These are phyloP conservation scores for Hoplostethus atlanticus DNA, from an alignment of 2,797 vertebrate species.

Conservation along the genomic window DNA sequence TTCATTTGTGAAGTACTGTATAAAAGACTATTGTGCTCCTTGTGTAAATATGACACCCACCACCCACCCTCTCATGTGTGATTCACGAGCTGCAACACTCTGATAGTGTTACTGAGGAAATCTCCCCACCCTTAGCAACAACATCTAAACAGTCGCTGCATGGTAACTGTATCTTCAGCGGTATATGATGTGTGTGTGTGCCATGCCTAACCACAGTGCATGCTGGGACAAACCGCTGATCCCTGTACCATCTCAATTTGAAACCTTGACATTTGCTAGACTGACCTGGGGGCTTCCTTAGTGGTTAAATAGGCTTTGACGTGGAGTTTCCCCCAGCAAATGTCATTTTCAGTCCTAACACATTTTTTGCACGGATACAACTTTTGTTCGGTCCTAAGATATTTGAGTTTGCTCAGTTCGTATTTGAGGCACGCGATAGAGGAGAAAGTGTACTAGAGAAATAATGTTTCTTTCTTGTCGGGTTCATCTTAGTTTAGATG, in stretches of 20 bases:
- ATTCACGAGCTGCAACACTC: slow-evolving; percentile 39
- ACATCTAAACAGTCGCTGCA: slow-evolving; percentile 2
- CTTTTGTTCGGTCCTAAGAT: neutral
- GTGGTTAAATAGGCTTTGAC: slow-evolving; percentile 1
- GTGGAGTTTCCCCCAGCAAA: slow-evolving; percentile 19
- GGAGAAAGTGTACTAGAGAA: too few species aligned
- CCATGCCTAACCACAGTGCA: slow-evolving; percentile 30
- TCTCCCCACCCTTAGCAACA: slow-evolving; percentile 21
- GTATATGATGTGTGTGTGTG: slow-evolving; percentile 39
- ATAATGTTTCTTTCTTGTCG: too few species aligned
- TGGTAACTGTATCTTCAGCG: slow-evolving; percentile 16
- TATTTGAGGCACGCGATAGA: too few species aligned
- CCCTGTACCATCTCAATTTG: neutral
- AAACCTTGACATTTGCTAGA: slow-evolving; percentile 2
- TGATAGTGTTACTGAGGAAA: slow-evolving; percentile 5
- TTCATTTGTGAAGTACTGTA: slow-evolving; percentile 13
- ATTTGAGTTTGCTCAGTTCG: too few species aligned
- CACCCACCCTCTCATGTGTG: slow-evolving; percentile 34
- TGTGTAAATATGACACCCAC: slow-evolving; percentile 59
- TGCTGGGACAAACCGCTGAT: slow-evolving; percentile 33
- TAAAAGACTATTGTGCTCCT: slow-evolving; percentile 47
- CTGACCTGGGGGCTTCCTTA: neutral
- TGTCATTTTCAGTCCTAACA: neutral
- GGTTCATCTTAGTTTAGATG: too few species aligned
- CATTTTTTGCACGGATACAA: neutral